Evolutionary conservation across 2,113 vertebrate genomes (phyloP).

Genomic region (Struthidea cinerea): DNA sequence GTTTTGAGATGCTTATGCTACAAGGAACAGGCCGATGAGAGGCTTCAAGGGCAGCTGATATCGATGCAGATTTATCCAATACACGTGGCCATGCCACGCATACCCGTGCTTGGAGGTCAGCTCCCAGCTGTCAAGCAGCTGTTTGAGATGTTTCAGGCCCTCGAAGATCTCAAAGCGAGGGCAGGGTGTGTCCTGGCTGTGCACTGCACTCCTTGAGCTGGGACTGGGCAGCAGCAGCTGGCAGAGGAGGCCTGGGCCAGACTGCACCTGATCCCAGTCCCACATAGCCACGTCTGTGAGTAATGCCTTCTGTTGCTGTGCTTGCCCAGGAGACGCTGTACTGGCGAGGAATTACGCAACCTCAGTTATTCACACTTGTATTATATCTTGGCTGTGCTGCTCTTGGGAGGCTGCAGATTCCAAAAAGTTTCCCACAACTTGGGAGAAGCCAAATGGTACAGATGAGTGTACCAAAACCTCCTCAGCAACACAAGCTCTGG

Average conservation of each 20-base stretch:
- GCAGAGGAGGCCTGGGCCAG: neutral
- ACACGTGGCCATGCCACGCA: rapidly evolving
- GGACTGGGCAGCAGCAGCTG: neutral
- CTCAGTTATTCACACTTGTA: conserved; percentile 35
- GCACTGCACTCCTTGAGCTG: neutral
- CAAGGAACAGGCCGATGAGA: neutral
- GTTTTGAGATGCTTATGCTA: neutral
- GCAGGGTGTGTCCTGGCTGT: neutral
- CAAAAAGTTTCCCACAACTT: conserved; percentile 9
- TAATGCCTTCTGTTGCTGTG: conserved; percentile 23
- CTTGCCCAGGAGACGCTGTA: neutral
- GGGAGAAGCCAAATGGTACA: conserved; percentile 17
- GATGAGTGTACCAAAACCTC: neutral
- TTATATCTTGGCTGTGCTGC: conserved; percentile 19
- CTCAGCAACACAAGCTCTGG: neutral
- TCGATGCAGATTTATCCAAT: neutral
- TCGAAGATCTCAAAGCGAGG: neutral
- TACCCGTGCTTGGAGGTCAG: neutral
- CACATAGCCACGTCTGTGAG: neutral
- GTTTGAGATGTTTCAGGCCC: neutral
- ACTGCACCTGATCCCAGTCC: neutral
- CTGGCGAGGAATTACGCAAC: neutral
- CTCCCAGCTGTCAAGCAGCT: neutral
- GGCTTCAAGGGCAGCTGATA: neutral
- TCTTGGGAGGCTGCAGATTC: conserved; percentile 14